Evolutionary conservation across 2,888 invertebrate species (phyloP).

Genomic region (Euzophera pinguis): DNA sequence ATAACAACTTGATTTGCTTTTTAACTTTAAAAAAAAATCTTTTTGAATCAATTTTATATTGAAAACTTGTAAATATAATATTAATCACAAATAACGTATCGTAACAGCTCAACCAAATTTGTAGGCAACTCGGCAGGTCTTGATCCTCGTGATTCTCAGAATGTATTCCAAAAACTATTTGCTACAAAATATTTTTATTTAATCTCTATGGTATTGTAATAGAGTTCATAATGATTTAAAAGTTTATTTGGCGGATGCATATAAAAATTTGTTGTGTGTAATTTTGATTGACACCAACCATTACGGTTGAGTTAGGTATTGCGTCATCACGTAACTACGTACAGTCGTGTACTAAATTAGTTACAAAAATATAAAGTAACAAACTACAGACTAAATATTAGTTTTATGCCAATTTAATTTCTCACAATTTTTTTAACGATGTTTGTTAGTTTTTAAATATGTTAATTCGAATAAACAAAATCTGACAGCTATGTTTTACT

Average conservation of each 20-base stretch:
- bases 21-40: no score
- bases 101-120: slow-evolving; percentile 26
- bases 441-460: no score
- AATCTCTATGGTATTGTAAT: slow-evolving; percentile 27
- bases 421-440: neutral
- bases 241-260: slow-evolving; percentile 40
- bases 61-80: no score
- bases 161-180: slow-evolving; percentile 42
- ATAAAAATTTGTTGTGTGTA: slow-evolving; percentile 66
- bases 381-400: neutral
- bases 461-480: no score
- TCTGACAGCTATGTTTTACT: no score
- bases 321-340: slow-evolving; percentile 70
- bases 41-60: no score
- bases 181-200: slow-evolving; percentile 24
- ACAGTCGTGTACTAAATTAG: slow-evolving; percentile 29
- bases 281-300: slow-evolving; percentile 79
- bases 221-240: slow-evolving; percentile 41
- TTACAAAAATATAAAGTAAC: slow-evolving; percentile 9
- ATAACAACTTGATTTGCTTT: no score
- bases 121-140: slow-evolving; percentile 50
- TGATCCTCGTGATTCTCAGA: slow-evolving; percentile 61
- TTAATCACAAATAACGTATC: slow-evolving; percentile 11
- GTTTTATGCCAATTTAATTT: slow-evolving; percentile 1
- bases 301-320: slow-evolving; percentile 71